Conservation (phyloP, 1,140 invertebrate species). For the Semibalanus balanoides region DNA sequence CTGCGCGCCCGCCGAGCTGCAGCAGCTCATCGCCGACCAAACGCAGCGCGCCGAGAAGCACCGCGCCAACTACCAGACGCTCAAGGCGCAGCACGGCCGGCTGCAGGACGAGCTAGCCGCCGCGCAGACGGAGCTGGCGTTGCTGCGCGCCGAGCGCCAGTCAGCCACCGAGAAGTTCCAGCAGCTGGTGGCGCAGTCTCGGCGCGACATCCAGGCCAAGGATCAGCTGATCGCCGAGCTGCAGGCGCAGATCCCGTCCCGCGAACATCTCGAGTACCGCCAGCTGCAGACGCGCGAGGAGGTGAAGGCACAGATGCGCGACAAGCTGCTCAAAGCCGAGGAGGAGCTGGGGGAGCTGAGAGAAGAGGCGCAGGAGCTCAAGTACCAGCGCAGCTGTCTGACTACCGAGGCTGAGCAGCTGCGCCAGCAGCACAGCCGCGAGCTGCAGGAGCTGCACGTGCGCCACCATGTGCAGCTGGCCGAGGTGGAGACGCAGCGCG, state of each 20-base stretch:
- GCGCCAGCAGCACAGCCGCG: neutral
- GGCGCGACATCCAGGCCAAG: neutral
- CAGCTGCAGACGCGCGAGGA: neutral
- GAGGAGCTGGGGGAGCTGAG: neutral
- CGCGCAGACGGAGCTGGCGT: neutral
- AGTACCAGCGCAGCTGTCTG: neutral
- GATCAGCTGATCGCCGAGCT: neutral
- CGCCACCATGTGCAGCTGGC: neutral
- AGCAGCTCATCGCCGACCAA: neutral
- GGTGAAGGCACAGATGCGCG: neutral
- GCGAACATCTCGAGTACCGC: neutral
- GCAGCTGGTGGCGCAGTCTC: neutral
- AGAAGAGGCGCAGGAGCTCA: neutral
- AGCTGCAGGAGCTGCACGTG: neutral
- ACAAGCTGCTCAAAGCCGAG: neutral
- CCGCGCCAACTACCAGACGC: neutral
- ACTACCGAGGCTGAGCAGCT: neutral
- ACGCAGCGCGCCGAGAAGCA: neutral
- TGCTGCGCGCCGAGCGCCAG: constrained; percentile 1
- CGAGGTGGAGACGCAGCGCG: neutral
- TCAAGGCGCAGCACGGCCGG: neutral
- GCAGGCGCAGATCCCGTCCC: neutral
- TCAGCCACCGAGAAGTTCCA: neutral
- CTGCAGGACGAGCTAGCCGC: neutral
- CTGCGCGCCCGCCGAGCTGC: neutral